Percentiles rank a stretch among this genome's conserved stretches.
Evolutionary conservation across 2,797 vertebrate genomes (phyloP).

Genomic region (Chaetodon trifasciatus): DNA sequence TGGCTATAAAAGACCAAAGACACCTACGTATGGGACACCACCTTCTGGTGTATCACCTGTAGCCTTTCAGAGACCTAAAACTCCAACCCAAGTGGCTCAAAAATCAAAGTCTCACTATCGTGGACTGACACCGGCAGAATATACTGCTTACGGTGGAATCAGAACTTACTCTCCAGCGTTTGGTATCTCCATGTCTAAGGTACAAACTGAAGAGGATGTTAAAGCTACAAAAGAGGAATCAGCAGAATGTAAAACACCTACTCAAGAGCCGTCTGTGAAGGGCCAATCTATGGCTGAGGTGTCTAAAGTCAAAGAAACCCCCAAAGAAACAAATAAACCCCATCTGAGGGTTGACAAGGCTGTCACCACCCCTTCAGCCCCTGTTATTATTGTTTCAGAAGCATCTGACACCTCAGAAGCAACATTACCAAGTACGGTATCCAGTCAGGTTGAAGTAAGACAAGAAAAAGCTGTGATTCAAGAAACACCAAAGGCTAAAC

Average conservation of each 20-base stretch:
- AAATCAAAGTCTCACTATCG: slow-evolving; percentile 81
- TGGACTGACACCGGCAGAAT: slow-evolving; percentile 85
- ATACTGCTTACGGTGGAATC: slow-evolving; percentile 84
- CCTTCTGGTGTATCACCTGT: slow-evolving; percentile 54
- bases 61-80: slow-evolving; percentile 81
- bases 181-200: slow-evolving; percentile 65
- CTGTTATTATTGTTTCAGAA: slow-evolving; percentile 65
- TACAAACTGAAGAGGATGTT: slow-evolving; percentile 53
- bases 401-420: slow-evolving; percentile 52
- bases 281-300: slow-evolving; percentile 27
- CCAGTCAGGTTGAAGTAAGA: slow-evolving; percentile 50
- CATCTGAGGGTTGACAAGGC: slow-evolving; percentile 13
- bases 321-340: slow-evolving; percentile 31
- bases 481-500: slow-evolving; percentile 59
- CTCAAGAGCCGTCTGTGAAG: slow-evolving; percentile 39
- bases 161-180: slow-evolving; percentile 78
- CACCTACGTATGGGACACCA: slow-evolving; percentile 66
- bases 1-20: slow-evolving; percentile 78
- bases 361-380: slow-evolving; percentile 43
- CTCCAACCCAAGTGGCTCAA: slow-evolving; percentile 71
- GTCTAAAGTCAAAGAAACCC: slow-evolving; percentile 52
- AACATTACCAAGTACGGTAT: slow-evolving; percentile 18
- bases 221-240: slow-evolving; percentile 46
- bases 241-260: slow-evolving; percentile 35
- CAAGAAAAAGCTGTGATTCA: slow-evolving; percentile 48